A percentile compares a stretch with the other conserved stretches of the same genome.
phyloP scores from a whole-genome alignment of 2,113 vertebrate genomes.

The Caranx ignobilis region DNA sequence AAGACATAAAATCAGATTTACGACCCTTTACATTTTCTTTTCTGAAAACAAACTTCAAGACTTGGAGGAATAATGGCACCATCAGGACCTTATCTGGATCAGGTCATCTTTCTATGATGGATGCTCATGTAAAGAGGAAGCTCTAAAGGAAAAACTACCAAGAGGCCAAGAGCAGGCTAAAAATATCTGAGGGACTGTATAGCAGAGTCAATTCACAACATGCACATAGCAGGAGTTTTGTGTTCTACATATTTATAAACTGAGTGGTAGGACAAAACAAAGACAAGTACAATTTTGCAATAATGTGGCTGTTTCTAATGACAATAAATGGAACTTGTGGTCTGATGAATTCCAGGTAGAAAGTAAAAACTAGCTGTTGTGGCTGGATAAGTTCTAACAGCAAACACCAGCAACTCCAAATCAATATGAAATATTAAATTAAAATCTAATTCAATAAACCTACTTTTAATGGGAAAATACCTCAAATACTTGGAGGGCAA shows the following conservation, averaged over 20 bases:
- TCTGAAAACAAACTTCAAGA: conserved; percentile 20
- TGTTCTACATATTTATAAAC: conserved; percentile 38
- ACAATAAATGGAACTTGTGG: conserved; percentile 51
- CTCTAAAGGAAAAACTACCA: conserved; percentile 66
- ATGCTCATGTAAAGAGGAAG: conserved; percentile 61
- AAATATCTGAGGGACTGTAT: conserved; percentile 63
- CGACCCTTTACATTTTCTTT: background rate
- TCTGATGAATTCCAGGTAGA: conserved; percentile 39
- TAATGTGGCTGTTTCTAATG: conserved; percentile 46
- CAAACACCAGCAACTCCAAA: background rate
- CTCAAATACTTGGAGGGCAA: background rate
- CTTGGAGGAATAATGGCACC: conserved; percentile 17
- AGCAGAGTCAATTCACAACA: conserved; percentile 40
- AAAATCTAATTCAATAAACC: too few relatives aligned
- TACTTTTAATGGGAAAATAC: background rate
- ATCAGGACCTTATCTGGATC: conserved; percentile 47
- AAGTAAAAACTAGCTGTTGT: background rate
- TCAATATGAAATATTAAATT: too few relatives aligned
- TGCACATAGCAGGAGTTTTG: conserved; percentile 41
- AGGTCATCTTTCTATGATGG: conserved; percentile 55
- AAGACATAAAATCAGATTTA: conserved; percentile 1
- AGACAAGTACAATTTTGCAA: conserved; percentile 24
- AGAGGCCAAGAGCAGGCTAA: conserved; percentile 68
- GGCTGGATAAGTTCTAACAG: background rate
- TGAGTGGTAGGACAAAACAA: conserved; percentile 16